Evolutionary conservation across 2,797 vertebrate genomes (phyloP).

Genomic region (Etheostoma perlongum): DNA sequence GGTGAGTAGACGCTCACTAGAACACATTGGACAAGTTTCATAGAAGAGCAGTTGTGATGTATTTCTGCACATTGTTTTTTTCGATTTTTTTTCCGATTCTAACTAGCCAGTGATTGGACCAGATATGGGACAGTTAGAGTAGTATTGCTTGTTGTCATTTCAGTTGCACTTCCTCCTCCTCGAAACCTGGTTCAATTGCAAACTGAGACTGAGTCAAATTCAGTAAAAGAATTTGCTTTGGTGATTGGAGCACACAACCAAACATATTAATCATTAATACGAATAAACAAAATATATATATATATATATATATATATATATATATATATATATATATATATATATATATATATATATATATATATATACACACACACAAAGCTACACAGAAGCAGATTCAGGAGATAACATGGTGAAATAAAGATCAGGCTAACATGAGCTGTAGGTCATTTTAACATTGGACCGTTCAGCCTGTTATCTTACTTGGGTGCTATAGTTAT

Average conservation of each 20-base stretch:
- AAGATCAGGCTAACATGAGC: not conserved
- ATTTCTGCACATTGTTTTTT: no score
- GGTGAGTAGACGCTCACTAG: constrained; percentile 73
- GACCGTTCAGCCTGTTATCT: not conserved
- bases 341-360: no score
- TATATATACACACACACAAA: no score
- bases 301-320: no score
- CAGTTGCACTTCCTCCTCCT: not conserved
- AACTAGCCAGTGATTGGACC: no score
- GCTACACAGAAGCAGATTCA: not conserved
- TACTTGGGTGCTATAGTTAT: not conserved
- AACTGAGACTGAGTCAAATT: not conserved
- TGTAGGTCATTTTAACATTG: not conserved
- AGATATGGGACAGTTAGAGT: not conserved
- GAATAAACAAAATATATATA: no score
- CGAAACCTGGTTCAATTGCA: not conserved
- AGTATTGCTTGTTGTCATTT: not conserved
- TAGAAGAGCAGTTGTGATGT: no score
- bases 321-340: no score
- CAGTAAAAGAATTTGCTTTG: not conserved
- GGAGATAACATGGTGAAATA: not conserved
- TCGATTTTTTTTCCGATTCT: no score
- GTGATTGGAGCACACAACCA: no score
- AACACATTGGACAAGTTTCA: not conserved
- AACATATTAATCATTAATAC: no score